phyloP scores from a whole-genome alignment of 2,113 vertebrate genomes.

The Guaruba guarouba region DNA sequence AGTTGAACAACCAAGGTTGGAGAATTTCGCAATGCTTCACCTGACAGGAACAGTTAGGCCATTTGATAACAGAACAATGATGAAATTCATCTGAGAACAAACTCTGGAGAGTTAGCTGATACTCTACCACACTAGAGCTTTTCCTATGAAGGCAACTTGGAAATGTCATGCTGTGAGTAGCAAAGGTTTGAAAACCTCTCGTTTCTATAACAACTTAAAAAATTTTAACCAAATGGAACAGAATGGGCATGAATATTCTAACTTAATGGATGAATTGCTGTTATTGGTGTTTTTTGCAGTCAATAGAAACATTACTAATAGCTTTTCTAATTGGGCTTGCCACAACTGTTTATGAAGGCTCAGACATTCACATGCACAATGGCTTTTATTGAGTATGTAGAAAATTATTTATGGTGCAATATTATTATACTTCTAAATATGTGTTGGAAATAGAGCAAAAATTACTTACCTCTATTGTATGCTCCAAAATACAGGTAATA shows the following conservation, averaged over 20 bases:
- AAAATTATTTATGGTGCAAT: conserved; percentile 4
- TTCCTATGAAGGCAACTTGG: background rate
- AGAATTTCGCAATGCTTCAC: background rate
- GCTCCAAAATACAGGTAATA: background rate
- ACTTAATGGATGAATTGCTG: background rate
- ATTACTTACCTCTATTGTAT: background rate
- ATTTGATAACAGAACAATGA: background rate
- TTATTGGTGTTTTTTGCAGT: background rate
- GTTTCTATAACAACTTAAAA: background rate
- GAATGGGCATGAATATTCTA: background rate
- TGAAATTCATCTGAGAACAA: background rate
- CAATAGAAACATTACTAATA: background rate
- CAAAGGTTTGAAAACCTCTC: background rate
- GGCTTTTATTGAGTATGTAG: background rate
- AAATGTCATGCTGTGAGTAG: background rate
- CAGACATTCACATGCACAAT: background rate
- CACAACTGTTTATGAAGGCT: background rate
- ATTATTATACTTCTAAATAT: background rate
- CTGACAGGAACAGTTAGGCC: background rate
- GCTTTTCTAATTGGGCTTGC: background rate
- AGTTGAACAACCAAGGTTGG: background rate
- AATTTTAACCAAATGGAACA: background rate
- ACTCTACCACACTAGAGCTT: background rate
- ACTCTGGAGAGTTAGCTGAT: background rate
- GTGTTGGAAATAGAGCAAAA: background rate